Percentiles rank a stretch among this genome's conserved stretches.
phyloP scores from a whole-genome alignment of 1,140 invertebrate species.

The Drosophila saltans region DNA sequence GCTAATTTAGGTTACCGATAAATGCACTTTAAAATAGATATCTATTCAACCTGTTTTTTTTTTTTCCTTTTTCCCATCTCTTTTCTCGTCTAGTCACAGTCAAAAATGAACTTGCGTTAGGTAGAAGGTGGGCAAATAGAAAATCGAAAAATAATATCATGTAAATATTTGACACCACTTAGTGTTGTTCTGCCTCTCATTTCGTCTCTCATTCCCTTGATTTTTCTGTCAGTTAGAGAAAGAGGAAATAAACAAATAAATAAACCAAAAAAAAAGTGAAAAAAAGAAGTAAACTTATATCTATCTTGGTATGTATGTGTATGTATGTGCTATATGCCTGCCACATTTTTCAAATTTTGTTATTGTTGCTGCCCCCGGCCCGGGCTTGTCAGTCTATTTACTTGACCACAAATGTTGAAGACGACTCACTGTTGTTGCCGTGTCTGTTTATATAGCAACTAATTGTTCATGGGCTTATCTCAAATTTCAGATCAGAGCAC shows the following conservation, averaged over 20 bases:
- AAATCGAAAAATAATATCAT: slow-evolving; percentile 77
- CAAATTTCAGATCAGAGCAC: slow-evolving; percentile 68
- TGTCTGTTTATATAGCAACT: slow-evolving; percentile 66
- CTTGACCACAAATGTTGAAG: slow-evolving; percentile 56
- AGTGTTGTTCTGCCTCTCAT: slow-evolving; percentile 27
- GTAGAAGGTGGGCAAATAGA: slow-evolving; percentile 60
- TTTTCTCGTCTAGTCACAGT: background rate
- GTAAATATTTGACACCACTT: slow-evolving; percentile 81
- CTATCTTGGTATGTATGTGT: slow-evolving; percentile 1
- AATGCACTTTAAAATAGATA: too few species aligned
- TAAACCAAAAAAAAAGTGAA: slow-evolving; percentile 9
- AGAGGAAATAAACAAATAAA: slow-evolving; percentile 8
- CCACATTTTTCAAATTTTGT: slow-evolving; percentile 11
- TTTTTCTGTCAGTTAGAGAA: slow-evolving; percentile 14
- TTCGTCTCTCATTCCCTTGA: slow-evolving; percentile 32
- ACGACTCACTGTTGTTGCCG: slow-evolving; percentile 18
- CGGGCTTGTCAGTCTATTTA: slow-evolving; percentile 63
- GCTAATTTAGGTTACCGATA: too few species aligned
- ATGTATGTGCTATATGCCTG: slow-evolving; percentile 7
- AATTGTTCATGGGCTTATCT: slow-evolving; percentile 76
- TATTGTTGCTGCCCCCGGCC: slow-evolving; percentile 13
- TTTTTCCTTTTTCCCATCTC: background rate
- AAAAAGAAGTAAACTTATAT: slow-evolving; percentile 31
- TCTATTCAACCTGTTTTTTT: too few species aligned
- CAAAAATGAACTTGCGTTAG: slow-evolving; percentile 51